phyloP scores from a whole-genome alignment of 2,888 invertebrate genomes.

The Heteromyza rotundicornis region DNA sequence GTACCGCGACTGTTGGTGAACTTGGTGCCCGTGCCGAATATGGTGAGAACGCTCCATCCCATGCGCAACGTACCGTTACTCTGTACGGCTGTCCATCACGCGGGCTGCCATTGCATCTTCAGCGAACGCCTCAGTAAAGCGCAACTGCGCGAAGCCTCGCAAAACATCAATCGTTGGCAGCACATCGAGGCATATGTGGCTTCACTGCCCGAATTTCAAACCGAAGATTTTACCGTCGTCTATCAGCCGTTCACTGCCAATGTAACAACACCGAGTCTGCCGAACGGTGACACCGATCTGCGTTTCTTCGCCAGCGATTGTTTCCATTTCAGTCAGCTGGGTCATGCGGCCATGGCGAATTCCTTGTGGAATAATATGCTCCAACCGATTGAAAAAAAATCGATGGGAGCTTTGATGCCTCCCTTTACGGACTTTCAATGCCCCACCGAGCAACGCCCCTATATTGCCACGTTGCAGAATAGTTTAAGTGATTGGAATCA shows the following conservation, averaged over 20 bases:
- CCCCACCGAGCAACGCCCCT: slow-evolving; percentile 54
- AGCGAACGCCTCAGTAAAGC: slow-evolving; percentile 34
- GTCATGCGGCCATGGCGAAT: slow-evolving; percentile 65
- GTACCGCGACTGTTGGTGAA: slow-evolving; percentile 63
- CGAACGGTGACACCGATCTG: slow-evolving; percentile 63
- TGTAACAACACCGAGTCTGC: slow-evolving; percentile 50
- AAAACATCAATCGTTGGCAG: slow-evolving; percentile 61
- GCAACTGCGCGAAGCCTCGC: slow-evolving; percentile 24
- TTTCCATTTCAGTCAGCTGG: slow-evolving; percentile 69
- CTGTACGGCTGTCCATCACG: slow-evolving; percentile 43
- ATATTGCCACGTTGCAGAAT: slow-evolving; percentile 46
- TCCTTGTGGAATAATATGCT: slow-evolving; percentile 67
- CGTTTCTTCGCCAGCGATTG: slow-evolving; percentile 67
- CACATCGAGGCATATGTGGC: slow-evolving; percentile 64
- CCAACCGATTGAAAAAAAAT: slow-evolving; percentile 64
- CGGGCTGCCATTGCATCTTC: slow-evolving; percentile 51
- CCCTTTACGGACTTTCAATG: slow-evolving; percentile 46
- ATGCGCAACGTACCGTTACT: slow-evolving; percentile 37
- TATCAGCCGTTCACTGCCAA: slow-evolving; percentile 62
- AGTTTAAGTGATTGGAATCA: slow-evolving; percentile 19
- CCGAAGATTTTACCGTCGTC: slow-evolving; percentile 67
- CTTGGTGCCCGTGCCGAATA: slow-evolving; percentile 46
- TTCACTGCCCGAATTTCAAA: slow-evolving; percentile 51
- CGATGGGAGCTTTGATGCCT: slow-evolving; percentile 18
- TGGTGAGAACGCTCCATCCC: slow-evolving; percentile 32